phyloP scores from a whole-genome alignment of 2,113 vertebrate genomes.

The Cephalopterus ornatus region DNA sequence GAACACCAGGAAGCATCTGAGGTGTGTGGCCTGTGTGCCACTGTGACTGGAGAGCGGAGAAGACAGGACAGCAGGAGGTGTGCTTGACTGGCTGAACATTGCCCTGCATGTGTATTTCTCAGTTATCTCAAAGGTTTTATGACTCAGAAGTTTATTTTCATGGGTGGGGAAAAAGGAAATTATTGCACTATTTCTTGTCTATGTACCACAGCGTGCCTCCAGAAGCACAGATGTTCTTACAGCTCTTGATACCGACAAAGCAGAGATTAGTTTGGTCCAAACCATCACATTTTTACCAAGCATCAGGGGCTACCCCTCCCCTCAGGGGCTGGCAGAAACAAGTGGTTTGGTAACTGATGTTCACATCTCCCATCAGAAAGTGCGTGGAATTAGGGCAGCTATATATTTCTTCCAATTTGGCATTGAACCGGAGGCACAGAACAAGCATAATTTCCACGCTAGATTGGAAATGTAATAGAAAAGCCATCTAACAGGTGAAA shows the following conservation, averaged over 20 bases:
- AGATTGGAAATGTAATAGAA: slow-evolving; percentile 1
- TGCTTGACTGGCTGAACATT: neutral
- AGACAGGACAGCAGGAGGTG: neutral
- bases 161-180: neutral
- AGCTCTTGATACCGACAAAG: neutral
- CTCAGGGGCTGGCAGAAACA: neutral
- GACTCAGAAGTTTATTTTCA: neutral
- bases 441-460: neutral
- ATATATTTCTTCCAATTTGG: slow-evolving; percentile 24
- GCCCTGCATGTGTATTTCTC: neutral
- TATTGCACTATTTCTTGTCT: neutral
- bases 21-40: neutral
- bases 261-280: neutral
- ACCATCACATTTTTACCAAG: neutral
- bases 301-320: neutral
- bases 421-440: neutral
- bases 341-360: neutral
- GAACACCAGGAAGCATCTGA: neutral
- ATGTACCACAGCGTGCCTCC: neutral
- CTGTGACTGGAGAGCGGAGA: fast-evolving
- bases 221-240: neutral
- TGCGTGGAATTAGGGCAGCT: neutral
- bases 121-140: neutral
- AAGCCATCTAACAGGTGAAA: slow-evolving; percentile 35
- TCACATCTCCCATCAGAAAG: neutral